Evolutionary conservation across 2,113 vertebrate genomes (phyloP).

Genomic region (Myocastor coypus): DNA sequence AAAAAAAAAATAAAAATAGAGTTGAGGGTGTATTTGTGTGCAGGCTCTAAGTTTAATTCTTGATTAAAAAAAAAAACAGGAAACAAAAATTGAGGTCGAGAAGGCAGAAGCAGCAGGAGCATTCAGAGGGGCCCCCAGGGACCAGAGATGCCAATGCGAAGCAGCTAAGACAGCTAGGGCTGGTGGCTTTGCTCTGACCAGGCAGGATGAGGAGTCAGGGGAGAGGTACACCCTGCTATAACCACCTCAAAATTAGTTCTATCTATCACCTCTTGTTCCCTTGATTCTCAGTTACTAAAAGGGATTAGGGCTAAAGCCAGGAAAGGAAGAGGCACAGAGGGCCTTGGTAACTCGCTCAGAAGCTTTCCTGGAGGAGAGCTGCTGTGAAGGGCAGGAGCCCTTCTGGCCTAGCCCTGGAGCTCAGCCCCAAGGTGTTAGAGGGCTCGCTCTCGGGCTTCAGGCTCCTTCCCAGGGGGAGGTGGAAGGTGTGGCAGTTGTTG

Average conservation of each 20-base stretch:
- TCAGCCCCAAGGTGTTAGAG: background rate
- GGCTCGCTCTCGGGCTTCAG: background rate
- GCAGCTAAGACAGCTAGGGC: background rate
- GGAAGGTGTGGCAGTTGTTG: background rate
- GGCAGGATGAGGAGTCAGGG: background rate
- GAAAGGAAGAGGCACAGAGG: background rate
- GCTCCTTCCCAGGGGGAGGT: background rate
- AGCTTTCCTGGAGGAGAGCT: background rate
- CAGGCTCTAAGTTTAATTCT: background rate
- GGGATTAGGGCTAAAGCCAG: background rate
- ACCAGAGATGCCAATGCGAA: background rate
- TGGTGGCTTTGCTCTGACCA: background rate
- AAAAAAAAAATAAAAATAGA: too few relatives aligned
- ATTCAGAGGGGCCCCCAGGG: background rate
- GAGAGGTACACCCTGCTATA: background rate
- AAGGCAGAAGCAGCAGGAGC: background rate
- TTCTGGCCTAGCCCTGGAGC: background rate
- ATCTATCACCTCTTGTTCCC: constrained; percentile 29
- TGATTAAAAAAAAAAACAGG: too few relatives aligned
- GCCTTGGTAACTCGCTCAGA: background rate
- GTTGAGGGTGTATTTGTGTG: background rate
- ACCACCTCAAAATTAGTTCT: constrained; percentile 49
- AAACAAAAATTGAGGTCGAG: background rate
- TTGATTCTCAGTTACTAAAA: background rate
- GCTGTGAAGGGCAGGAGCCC: background rate